Evolutionary conservation across 2,888 invertebrate species (phyloP).

Genomic region (Eilema depressum): DNA sequence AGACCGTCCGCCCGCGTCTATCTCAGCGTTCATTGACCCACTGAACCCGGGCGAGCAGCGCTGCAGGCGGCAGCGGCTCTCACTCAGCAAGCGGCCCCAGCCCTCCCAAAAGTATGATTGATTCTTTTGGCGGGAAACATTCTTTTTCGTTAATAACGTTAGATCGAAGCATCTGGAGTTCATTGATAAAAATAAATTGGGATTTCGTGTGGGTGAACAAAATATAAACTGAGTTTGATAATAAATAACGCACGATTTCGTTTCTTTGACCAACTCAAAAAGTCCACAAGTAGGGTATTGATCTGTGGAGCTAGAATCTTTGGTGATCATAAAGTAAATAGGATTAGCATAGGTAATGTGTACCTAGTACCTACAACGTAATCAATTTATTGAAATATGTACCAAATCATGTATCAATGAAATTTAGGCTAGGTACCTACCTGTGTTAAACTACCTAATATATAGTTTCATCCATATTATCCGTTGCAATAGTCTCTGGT

Average conservation of each 20-base stretch:
- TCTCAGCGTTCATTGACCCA: constrained; percentile 81
- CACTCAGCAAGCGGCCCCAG: constrained; percentile 24
- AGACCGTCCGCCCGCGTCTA: constrained; percentile 67
- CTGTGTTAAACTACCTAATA: no score
- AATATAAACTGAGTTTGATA: background rate
- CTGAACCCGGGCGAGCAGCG: constrained; percentile 68
- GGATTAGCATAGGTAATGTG: no score
- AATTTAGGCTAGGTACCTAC: no score
- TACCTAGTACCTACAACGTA: no score
- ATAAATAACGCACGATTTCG: background rate
- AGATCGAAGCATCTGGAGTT: constrained; percentile 34
- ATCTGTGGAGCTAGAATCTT: no score
- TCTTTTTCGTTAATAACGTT: constrained; percentile 26
- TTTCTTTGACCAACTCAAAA: no score
- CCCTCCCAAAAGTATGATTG: constrained; percentile 40
- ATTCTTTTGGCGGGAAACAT: constrained; percentile 45
- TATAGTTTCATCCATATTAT: no score
- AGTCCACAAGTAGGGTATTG: no score
- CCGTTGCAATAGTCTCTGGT: no score
- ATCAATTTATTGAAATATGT: no score
- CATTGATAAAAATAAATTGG: constrained; percentile 13
- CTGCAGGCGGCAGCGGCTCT: constrained; percentile 13
- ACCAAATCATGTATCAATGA: no score
- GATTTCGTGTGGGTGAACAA: background rate
- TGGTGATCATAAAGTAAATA: no score